phyloP scores from a whole-genome alignment of 2,888 invertebrate genomes.

The Drosophila austrosaltans region DNA sequence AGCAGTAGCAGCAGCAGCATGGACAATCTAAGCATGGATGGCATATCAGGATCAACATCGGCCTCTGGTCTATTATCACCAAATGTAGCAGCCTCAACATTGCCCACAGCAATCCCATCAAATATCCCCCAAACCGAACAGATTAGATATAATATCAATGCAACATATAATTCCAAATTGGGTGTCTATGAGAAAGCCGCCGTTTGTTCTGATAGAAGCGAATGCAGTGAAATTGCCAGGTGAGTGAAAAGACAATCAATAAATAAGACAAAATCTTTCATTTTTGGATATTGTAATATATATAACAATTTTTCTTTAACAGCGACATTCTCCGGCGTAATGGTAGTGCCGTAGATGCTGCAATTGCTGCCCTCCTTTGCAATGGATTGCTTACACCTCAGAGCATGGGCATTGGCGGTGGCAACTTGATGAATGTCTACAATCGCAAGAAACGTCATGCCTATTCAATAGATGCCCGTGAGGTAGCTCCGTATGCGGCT shows the following conservation, averaged over 20 bases:
- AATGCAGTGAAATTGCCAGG: slow-evolving; percentile 92
- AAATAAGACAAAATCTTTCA: no score
- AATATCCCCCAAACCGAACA: slow-evolving; percentile 19
- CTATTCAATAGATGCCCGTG: slow-evolving; percentile 89
- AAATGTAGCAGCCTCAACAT: slow-evolving; percentile 64
- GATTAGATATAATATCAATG: slow-evolving; percentile 10
- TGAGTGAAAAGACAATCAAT: slow-evolving; percentile 82
- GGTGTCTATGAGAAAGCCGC: slow-evolving; percentile 85
- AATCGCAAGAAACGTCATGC: slow-evolving; percentile 86
- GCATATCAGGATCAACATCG: slow-evolving; percentile 27
- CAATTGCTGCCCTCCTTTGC: slow-evolving; percentile 93
- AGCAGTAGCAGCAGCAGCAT: slow-evolving; percentile 24
- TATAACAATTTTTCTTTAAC: not conserved
- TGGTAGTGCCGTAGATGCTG: slow-evolving; percentile 93
- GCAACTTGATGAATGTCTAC: slow-evolving; percentile 91
- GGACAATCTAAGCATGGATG: slow-evolving; percentile 36
- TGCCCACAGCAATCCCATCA: slow-evolving; percentile 43
- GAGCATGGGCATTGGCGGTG: slow-evolving; percentile 91
- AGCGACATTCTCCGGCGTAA: slow-evolving; percentile 79
- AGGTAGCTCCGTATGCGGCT: slow-evolving; percentile 89
- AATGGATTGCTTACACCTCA: slow-evolving; percentile 91
- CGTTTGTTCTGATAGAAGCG: slow-evolving; percentile 90
- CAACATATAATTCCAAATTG: slow-evolving; percentile 65
- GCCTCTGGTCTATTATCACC: slow-evolving; percentile 39
- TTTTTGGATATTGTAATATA: no score